These are phyloP conservation scores for Morpho helenor DNA, from an alignment of 2,888 invertebrate species.

Conservation along the genomic window DNA sequence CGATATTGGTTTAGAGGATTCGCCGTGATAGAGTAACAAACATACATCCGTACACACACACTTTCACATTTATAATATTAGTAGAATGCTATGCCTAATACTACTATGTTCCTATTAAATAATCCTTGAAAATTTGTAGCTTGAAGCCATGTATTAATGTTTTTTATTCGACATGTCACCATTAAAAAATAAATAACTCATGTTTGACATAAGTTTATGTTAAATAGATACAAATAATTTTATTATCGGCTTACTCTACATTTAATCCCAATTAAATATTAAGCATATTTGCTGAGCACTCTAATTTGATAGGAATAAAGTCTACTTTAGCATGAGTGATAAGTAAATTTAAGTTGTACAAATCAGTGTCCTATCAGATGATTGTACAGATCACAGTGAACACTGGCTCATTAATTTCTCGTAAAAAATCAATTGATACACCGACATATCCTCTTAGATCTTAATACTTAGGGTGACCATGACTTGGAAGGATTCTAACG, in stretches of 20 bases:
- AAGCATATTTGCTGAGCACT: background rate
- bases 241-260: constrained; percentile 21
- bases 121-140: too few relatives aligned
- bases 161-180: background rate
- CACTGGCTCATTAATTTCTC: constrained; percentile 29
- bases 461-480: constrained; percentile 11
- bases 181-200: background rate
- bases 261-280: constrained; percentile 9
- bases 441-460: constrained; percentile 22
- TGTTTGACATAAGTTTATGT: constrained; percentile 23
- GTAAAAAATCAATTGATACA: constrained; percentile 32
- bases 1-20: too few relatives aligned
- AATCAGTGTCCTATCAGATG: constrained; percentile 22
- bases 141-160: background rate
- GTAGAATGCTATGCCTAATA: too few relatives aligned
- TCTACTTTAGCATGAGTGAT: background rate
- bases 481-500: too few relatives aligned
- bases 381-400: constrained; percentile 22
- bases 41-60: too few relatives aligned
- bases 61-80: too few relatives aligned
- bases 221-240: constrained; percentile 26
- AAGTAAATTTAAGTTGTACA: background rate
- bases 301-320: background rate
- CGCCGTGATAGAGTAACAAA: too few relatives aligned
- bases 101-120: too few relatives aligned